phyloP scores from a whole-genome alignment of 2,797 vertebrate species.

The Eulemur coronatus region DNA sequence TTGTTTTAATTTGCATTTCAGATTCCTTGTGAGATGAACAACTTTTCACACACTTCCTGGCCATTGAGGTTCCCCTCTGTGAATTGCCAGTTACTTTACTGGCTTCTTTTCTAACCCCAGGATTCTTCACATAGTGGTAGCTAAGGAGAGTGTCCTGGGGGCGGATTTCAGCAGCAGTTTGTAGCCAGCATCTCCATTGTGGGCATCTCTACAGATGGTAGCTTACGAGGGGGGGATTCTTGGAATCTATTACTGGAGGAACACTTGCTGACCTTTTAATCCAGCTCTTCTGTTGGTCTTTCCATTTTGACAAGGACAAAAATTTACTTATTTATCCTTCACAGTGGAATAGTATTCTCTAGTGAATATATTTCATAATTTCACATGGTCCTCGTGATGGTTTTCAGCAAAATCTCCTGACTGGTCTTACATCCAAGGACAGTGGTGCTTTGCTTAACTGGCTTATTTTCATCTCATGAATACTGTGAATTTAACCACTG shows the following conservation, averaged over 20 bases:
- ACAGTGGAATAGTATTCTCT: neutral
- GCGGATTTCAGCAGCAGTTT: neutral
- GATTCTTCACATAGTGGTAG: neutral
- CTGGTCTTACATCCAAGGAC: neutral
- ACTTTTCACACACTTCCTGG: neutral
- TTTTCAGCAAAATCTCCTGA: neutral
- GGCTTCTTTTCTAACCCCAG: neutral
- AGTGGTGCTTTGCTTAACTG: neutral
- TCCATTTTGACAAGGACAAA: neutral
- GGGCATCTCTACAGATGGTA: neutral
- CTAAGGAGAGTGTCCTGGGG: neutral
- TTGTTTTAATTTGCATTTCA: conserved; percentile 13
- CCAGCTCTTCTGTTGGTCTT: neutral
- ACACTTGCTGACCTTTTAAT: neutral
- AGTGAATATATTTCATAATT: neutral
- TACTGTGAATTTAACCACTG: neutral
- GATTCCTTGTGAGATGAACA: neutral
- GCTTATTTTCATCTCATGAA: neutral
- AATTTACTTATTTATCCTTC: neutral
- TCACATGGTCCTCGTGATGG: neutral
- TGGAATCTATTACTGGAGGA: neutral
- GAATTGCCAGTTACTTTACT: neutral
- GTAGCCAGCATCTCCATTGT: neutral
- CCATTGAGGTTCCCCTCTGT: neutral
- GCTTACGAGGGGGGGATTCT: neutral